phyloP scores from a whole-genome alignment of 2,888 invertebrate genomes.

The Leptodirus hochenwartii region DNA sequence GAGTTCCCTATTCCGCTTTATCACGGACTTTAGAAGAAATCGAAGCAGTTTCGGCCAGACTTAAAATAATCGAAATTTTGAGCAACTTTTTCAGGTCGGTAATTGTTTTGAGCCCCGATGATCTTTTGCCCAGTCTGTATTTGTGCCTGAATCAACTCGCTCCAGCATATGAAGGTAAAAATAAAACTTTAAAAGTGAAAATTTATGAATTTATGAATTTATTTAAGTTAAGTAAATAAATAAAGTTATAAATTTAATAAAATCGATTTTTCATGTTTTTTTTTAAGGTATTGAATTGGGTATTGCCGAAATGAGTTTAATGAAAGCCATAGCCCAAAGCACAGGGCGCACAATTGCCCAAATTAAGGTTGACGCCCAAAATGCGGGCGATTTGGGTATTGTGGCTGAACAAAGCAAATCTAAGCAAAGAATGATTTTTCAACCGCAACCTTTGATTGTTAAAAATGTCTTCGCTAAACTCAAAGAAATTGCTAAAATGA shows the following conservation, averaged over 20 bases:
- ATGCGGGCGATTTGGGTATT: slow-evolving; percentile 74
- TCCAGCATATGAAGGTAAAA: slow-evolving; percentile 79
- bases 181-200: no score
- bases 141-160: slow-evolving; percentile 90
- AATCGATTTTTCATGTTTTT: no score
- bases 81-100: slow-evolving; percentile 88
- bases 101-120: slow-evolving; percentile 71
- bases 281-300: slow-evolving; percentile 59
- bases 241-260: no score
- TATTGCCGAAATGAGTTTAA: slow-evolving; percentile 84
- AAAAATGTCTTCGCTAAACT: slow-evolving; percentile 63
- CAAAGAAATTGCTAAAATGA: slow-evolving; percentile 71
- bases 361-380: slow-evolving; percentile 53
- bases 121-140: slow-evolving; percentile 79
- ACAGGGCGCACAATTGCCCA: slow-evolving; percentile 74
- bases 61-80: slow-evolving; percentile 82
- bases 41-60: slow-evolving; percentile 64
- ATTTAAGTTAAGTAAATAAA: no score
- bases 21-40: slow-evolving; percentile 80
- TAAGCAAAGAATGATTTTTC: slow-evolving; percentile 76
- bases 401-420: slow-evolving; percentile 74
- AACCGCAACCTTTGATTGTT: slow-evolving; percentile 60
- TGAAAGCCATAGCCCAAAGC: slow-evolving; percentile 84
- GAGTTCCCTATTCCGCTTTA: slow-evolving; percentile 84
- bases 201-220: no score